Evolutionary conservation across 64 coral and sea anemone species (phyloP), one percentile per base, ranked within the genome.

Genomic region (Porites lutea): DNA sequence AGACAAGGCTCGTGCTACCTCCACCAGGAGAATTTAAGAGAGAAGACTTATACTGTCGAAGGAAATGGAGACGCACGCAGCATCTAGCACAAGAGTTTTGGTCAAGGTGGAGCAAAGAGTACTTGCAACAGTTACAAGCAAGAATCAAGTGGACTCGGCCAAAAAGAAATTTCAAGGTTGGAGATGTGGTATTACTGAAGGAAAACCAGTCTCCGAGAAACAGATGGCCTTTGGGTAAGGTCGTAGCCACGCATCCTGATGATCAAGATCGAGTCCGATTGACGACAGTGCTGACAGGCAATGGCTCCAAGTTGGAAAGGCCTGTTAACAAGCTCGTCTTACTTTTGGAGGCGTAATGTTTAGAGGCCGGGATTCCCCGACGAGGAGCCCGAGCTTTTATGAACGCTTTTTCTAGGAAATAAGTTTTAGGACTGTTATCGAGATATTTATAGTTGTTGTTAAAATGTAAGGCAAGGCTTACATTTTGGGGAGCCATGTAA

Each of bases 71-170:
- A 37, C 0, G 27, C 48, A 82, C 67, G 6, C 92, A 93, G 52
- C 78, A 93, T 37, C 19, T 93, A 15, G 91, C 75, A 37, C 64
- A 79, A 81, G 72, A 79, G 13, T 93, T 93, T 16, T 87, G 91
- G 82, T 52, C 44, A 37, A 86, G 91, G 14, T 93, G 82, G 83
- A 88, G 82, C 13, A 80, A 88, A 58, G 75, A 88, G 49, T 93
- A 88, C 44, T 18, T 93, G 37, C 85, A 93, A 50, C 71, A 88
- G 16, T 53, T 93, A 4, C 71, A 89, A 59, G 59, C 48, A 89
- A 59, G 72, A 48, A 72, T 19, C 22, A 89, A 77, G 57, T 88
- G n/a, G 70, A 88, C 20, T 57, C 60, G 13, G 37, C 52, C 65
- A 74, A 16, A 45, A 72, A 77, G 54, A 74, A 88, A 76, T 75